Base-by-base conservation (phyloP, 2,888 invertebrate species). In the Cryptus armator region DNA sequence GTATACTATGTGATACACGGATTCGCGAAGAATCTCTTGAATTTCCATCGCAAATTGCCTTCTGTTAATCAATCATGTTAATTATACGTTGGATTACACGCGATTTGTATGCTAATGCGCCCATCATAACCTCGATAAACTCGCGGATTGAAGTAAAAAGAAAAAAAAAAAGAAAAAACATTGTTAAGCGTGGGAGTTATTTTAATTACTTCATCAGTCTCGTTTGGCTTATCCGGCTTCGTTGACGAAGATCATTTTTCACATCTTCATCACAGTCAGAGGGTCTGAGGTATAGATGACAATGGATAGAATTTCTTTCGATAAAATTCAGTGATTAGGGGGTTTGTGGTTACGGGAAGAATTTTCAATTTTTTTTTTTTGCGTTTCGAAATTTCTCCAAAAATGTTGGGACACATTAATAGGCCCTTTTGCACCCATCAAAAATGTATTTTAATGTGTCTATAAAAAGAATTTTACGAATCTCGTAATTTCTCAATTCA, bases 41-140 rank as follows among this genome's bases (percentile, higher is more conserved):
- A 84, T 84, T 74, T 81, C 72, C 78, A 77, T 46, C 62, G 72
- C 84, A 84, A 84, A 81, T 84, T 81, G 77, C 84, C 24, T 24
- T 62, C 62, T 77, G 74, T 84, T 78, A 81, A 84, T 84, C 84
- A 81, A 84, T 84, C 81, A 78, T 62, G 77, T 67, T 84, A 84
- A 84, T 84, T 74, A 74, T 62, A 84, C 81, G 84, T 81, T 81
- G 68, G 62, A 84, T 84, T 84, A 64, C 53, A 77, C 74, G 66
- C 71, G 51, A 84, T 84, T 84, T 84, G 77, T 84, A 81, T 78
- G 84, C 68, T 81, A 81, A 81, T 81, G 2, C 44, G n/a, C 48
- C 62, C 71, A 71, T 80, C 76, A 71, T 32, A 81, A 66, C 74
- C 75, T 75, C 46, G 74, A 79, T 62, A 56, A 24, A 77, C 66